A percentile compares a stretch with the other conserved stretches of the same genome.
Evolutionary conservation across 2,113 vertebrate genomes (phyloP).

Genomic region (Sprattus sprattus): DNA sequence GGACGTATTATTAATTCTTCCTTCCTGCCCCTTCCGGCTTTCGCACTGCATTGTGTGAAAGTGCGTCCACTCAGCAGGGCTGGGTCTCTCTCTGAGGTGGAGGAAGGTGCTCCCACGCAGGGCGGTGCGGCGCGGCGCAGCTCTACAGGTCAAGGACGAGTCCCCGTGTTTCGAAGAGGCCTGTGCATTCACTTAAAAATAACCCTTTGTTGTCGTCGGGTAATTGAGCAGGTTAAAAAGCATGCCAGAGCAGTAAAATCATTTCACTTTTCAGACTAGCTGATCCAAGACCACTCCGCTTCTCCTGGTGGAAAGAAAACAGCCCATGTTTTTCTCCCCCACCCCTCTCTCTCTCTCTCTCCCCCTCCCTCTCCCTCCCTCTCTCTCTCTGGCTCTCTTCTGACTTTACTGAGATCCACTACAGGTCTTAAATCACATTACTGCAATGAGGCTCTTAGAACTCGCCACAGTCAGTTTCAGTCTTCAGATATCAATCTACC

Average conservation of each 20-base stretch:
- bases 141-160: neutral
- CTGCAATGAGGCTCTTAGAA: neutral
- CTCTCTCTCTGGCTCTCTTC: neutral
- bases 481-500: neutral
- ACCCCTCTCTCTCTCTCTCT: neutral
- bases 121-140: neutral
- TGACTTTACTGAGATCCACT: neutral
- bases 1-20: slow-evolving; percentile 65
- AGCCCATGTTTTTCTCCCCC: too few relatives aligned
- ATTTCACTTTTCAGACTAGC: neutral
- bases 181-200: slow-evolving; percentile 16
- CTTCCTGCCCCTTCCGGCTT: slow-evolving; percentile 57
- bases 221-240: slow-evolving; percentile 13
- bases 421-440: neutral
- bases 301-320: neutral
- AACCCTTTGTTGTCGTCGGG: neutral
- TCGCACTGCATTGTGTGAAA: slow-evolving; percentile 57
- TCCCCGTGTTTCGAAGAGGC: neutral
- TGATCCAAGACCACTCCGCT: neutral
- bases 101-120: slow-evolving; percentile 13
- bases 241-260: neutral
- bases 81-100: slow-evolving; percentile 34
- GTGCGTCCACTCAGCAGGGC: slow-evolving; percentile 32
- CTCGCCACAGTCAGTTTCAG: neutral
- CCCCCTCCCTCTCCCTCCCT: neutral